Conservation (phyloP, 2,113 vertebrate species). For the Pangasianodon gigas region DNA sequence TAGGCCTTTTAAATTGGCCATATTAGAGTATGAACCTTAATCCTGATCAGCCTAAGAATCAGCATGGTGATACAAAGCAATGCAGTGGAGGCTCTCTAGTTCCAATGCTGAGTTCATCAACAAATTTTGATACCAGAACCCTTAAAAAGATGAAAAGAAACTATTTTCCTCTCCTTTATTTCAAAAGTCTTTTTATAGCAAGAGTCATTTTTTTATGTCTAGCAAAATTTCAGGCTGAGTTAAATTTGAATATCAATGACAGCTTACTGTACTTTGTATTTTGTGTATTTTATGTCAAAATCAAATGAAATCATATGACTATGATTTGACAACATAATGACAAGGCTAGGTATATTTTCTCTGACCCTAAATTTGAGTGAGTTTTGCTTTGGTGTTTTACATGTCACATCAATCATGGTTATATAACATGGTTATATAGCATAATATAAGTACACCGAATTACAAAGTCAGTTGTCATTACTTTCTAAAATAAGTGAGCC, state of each 20-base stretch:
- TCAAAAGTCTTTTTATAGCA: background rate
- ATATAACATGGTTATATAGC: background rate
- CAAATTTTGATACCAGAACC: background rate
- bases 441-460: background rate
- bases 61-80: background rate
- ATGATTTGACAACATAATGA: background rate
- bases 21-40: constrained; percentile 23
- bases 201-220: background rate
- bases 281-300: background rate
- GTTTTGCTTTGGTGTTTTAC: background rate
- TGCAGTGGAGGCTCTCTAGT: background rate
- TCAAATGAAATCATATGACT: background rate
- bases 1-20: constrained; percentile 4
- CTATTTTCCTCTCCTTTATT: background rate
- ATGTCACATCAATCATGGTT: background rate
- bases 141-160: background rate
- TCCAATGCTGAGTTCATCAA: background rate
- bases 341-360: background rate
- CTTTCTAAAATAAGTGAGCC: background rate
- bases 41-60: constrained; percentile 22
- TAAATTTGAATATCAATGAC: background rate
- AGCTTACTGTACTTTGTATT: background rate
- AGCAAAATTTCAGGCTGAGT: background rate
- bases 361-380: background rate
- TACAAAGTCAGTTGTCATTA: background rate